These are phyloP conservation scores for Lepus townsendii DNA, from an alignment of 2,797 vertebrate species.

Conservation along the genomic window DNA sequence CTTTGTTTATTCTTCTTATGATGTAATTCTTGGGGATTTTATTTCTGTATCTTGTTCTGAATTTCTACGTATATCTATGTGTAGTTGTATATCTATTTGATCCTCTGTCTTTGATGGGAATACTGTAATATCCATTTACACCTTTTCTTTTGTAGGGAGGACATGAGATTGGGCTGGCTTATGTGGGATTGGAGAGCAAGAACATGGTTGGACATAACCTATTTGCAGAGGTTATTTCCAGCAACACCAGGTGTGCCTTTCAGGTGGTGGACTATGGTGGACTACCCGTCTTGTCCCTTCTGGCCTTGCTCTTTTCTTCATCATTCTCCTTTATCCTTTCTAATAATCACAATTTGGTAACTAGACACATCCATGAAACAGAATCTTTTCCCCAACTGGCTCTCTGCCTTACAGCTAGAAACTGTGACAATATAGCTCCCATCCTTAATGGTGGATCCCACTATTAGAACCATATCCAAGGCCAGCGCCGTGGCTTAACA, in stretches of 20 bases:
- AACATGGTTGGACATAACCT: fast-evolving
- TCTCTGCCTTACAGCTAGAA: neutral
- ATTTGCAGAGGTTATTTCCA: too few species aligned
- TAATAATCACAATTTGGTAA: neutral
- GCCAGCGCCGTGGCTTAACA: too few species aligned
- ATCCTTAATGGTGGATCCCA: too few species aligned
- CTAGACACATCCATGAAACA: neutral
- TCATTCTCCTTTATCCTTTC: neutral
- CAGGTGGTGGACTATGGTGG: too few species aligned
- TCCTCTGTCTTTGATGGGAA: neutral
- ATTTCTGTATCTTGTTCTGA: neutral
- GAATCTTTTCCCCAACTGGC: neutral
- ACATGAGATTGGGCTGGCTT: neutral
- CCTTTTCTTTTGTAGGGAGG: neutral
- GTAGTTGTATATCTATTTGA: neutral
- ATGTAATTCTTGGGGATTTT: neutral
- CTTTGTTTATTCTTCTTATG: neutral
- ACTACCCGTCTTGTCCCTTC: neutral
- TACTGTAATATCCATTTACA: neutral
- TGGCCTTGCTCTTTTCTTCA: neutral
- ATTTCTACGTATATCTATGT: neutral
- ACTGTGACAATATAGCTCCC: neutral
- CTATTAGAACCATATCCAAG: neutral
- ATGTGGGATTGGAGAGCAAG: neutral
- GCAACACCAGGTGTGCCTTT: neutral